These are phyloP conservation scores for Scatophagus argus DNA, from an alignment of 2,113 vertebrate genomes.

Conservation along the genomic window DNA sequence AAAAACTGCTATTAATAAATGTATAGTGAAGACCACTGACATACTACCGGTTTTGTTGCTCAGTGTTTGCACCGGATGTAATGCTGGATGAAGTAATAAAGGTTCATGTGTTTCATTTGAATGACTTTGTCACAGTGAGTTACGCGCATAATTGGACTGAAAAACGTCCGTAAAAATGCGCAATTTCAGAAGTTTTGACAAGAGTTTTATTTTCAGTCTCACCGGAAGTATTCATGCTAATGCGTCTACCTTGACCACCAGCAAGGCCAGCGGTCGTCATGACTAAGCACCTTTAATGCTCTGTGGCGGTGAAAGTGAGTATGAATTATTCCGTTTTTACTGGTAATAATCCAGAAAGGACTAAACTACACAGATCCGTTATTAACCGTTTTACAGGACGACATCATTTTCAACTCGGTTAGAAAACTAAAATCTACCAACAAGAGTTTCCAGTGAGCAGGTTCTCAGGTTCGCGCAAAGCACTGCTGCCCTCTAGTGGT, in stretches of 20 bases:
- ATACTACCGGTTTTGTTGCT: slow-evolving; percentile 84
- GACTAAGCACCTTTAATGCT: neutral
- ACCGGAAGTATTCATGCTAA: neutral
- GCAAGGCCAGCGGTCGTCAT: neutral
- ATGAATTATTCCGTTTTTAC: too few species aligned
- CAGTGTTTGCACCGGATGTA: slow-evolving; percentile 88
- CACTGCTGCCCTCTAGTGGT: too few species aligned
- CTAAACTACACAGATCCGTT: too few species aligned
- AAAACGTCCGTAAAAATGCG: neutral
- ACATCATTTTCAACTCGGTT: too few species aligned
- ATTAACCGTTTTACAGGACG: too few species aligned
- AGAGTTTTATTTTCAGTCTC: slow-evolving; percentile 17
- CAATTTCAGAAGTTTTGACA: too few species aligned
- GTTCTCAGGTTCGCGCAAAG: too few species aligned
- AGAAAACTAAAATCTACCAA: too few species aligned
- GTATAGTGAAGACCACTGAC: slow-evolving; percentile 77
- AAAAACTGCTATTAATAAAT: slow-evolving; percentile 71
- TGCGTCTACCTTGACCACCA: neutral
- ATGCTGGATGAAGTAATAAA: slow-evolving; percentile 84
- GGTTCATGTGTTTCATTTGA: slow-evolving; percentile 74
- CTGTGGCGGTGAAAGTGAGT: neutral
- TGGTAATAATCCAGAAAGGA: too few species aligned
- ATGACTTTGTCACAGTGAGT: slow-evolving; percentile 10
- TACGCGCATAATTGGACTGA: slow-evolving; percentile 1
- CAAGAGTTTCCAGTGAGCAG: too few species aligned